Evolutionary conservation across 2,797 vertebrate species (phyloP).

Genomic region (Phrynocephalus forsythii): DNA sequence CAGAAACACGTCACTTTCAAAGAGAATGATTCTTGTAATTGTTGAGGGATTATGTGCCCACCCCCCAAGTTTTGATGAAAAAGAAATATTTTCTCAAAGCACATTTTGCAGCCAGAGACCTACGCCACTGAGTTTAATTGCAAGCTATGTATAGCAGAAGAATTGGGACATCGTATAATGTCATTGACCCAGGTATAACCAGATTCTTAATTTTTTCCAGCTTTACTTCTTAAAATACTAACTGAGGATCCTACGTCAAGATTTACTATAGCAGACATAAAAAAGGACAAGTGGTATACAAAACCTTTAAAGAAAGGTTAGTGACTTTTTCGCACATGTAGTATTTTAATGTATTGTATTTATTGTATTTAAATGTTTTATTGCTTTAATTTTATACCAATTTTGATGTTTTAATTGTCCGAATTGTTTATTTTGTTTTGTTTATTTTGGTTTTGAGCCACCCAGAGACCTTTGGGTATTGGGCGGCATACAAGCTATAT

Average conservation of each 20-base stretch:
- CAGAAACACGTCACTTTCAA: no score
- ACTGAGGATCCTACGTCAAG: constrained; percentile 83
- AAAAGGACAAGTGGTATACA: constrained; percentile 93
- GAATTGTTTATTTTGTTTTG: no score
- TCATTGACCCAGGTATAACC: neutral
- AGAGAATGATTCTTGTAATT: no score
- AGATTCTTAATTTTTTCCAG: constrained; percentile 70
- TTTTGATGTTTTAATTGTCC: no score
- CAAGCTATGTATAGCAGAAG: neutral
- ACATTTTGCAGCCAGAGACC: neutral
- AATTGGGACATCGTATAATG: neutral
- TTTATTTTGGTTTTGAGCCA: no score
- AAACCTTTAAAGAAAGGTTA: constrained; percentile 81
- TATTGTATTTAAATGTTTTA: no score
- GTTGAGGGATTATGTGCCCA: no score
- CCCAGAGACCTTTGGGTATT: no score
- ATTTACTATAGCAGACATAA: constrained; percentile 86
- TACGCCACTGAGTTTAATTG: neutral
- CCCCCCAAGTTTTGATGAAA: neutral
- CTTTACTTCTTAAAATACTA: constrained; percentile 91
- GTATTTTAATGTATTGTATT: no score
- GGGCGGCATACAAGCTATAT: no score
- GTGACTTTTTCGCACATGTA: neutral
- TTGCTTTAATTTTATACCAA: no score
- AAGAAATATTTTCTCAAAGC: neutral